Evolutionary conservation across 2,888 invertebrate genomes (phyloP).

Genomic region (Athripsodes cinereus): DNA sequence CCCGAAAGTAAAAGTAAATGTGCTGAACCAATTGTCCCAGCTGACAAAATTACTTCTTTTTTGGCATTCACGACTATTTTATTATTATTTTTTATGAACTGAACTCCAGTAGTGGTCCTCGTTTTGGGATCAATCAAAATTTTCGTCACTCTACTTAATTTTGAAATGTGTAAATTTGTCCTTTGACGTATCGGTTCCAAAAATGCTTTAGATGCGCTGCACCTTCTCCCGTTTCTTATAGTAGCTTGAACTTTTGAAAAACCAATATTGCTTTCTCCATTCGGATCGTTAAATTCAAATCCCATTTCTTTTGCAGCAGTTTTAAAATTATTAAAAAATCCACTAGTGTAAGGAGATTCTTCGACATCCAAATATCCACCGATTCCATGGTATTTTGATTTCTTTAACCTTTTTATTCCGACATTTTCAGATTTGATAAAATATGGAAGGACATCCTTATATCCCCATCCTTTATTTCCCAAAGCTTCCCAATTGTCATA

Average conservation of each 20-base stretch:
- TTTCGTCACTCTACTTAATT: conserved; percentile 60
- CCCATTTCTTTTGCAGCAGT: conserved; percentile 64
- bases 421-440: conserved; percentile 75
- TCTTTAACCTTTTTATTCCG: conserved; percentile 49
- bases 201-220: conserved; percentile 76
- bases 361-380: conserved; percentile 65
- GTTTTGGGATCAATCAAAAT: conserved; percentile 57
- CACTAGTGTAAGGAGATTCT: conserved; percentile 57
- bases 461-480: conserved; percentile 79
- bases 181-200: conserved; percentile 59
- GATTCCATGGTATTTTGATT: conserved; percentile 59
- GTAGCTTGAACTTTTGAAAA: conserved; percentile 68
- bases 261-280: conserved; percentile 57
- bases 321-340: conserved; percentile 57
- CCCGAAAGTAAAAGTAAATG: conserved; percentile 84
- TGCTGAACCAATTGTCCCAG: conserved; percentile 79
- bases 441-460: conserved; percentile 63
- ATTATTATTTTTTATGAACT: conserved; percentile 57
- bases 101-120: conserved; percentile 60
- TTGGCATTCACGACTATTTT: conserved; percentile 51
- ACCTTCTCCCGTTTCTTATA: conserved; percentile 63
- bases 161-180: conserved; percentile 63
- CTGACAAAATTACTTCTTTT: conserved; percentile 73
- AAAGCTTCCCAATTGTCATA: conserved; percentile 74
- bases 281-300: conserved; percentile 65